phyloP scores from a whole-genome alignment of 2,888 invertebrate species.

The Ectobius pallidus region DNA sequence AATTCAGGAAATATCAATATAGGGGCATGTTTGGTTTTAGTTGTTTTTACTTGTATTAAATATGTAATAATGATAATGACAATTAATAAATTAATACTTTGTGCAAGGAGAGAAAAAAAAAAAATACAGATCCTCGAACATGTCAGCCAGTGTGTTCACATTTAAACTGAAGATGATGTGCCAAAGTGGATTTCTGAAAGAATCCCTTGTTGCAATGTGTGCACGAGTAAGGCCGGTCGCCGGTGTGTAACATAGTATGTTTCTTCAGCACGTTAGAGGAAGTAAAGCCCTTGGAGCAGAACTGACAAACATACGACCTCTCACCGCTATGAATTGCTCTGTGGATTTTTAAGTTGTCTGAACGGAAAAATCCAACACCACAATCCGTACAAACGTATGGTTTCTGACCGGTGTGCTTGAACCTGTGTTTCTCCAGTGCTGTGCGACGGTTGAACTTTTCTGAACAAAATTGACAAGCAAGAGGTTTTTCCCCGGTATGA shows the following conservation, averaged over 20 bases:
- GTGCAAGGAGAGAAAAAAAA: too few relatives aligned
- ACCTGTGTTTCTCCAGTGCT: not conserved
- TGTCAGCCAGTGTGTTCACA: too few relatives aligned
- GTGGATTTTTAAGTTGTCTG: not conserved
- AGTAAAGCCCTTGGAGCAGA: constrained; percentile 10
- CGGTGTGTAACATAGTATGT: not conserved
- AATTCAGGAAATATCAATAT: too few relatives aligned
- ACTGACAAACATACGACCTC: constrained; percentile 1
- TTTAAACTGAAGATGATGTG: constrained; percentile 5
- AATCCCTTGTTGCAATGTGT: constrained; percentile 3
- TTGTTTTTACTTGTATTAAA: too few relatives aligned
- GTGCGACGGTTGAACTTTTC: constrained; percentile 10
- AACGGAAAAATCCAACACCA: not conserved
- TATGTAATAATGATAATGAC: too few relatives aligned
- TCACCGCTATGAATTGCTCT: not conserved
- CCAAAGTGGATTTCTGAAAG: constrained; percentile 7
- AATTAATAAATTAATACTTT: too few relatives aligned
- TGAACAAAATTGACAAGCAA: not conserved
- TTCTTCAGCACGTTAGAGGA: constrained; percentile 6
- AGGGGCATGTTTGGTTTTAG: too few relatives aligned
- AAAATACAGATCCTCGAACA: too few relatives aligned
- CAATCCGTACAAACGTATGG: constrained; percentile 2
- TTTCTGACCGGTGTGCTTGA: constrained; percentile 1
- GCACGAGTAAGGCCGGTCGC: not conserved
- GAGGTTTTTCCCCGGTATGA: constrained; percentile 14